Percentiles rank a stretch among this genome's conserved stretches.
Evolutionary conservation across 2,797 vertebrate genomes (phyloP).

Genomic region (Mastacembelus armatus): DNA sequence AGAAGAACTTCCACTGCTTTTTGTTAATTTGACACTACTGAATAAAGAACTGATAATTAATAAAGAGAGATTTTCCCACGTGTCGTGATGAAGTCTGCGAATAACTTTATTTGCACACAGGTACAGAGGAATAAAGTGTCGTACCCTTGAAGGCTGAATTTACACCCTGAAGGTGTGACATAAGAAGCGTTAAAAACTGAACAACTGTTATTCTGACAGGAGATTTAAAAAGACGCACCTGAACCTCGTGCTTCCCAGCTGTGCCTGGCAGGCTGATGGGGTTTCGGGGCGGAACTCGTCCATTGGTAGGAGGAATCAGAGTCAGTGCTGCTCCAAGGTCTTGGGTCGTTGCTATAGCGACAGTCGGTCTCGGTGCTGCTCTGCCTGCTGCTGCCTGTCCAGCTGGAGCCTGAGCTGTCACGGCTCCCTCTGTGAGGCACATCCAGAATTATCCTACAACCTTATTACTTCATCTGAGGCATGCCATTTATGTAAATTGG

Average conservation of each 20-base stretch:
- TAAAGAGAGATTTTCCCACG: conserved; percentile 49
- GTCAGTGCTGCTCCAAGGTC: conserved; percentile 97
- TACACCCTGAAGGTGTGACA: conserved; percentile 43
- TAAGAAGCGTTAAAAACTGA: conserved; percentile 20
- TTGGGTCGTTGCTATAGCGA: conserved; percentile 88
- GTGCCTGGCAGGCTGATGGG: conserved; percentile 51
- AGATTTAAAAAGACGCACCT: conserved; percentile 40
- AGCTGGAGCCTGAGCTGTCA: conserved; percentile 88
- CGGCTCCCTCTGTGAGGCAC: conserved; percentile 89
- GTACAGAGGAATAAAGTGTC: conserved; percentile 44
- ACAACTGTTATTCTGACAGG: neutral
- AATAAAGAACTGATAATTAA: conserved; percentile 63
- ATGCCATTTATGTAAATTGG: neutral
- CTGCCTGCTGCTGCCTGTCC: conserved; percentile 91
- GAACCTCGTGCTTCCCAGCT: conserved; percentile 63
- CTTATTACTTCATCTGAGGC: conserved; percentile 24
- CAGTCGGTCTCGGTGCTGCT: conserved; percentile 93
- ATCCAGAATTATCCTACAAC: conserved; percentile 78
- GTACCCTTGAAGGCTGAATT: conserved; percentile 41
- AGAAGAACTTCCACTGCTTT: conserved; percentile 61
- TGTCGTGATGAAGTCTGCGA: conserved; percentile 26
- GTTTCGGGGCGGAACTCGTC: conserved; percentile 58
- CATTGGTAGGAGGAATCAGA: conserved; percentile 91
- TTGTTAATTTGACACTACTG: conserved; percentile 68
- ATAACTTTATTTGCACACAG: conserved; percentile 39